Conservation (phyloP, 2,797 vertebrate genomes). For the Neosilurus mollespiculum region DNA sequence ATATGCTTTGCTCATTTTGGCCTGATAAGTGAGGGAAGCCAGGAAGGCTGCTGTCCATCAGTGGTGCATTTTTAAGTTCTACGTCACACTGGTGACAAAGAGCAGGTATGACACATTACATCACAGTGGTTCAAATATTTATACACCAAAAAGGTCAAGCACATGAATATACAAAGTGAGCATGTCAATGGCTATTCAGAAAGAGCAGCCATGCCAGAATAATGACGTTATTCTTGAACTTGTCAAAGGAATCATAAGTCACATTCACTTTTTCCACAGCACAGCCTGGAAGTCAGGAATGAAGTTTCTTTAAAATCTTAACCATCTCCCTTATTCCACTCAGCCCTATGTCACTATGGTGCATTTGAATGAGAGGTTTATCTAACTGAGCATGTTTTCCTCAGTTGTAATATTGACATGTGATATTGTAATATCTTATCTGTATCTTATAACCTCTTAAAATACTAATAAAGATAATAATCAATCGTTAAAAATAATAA, state of each 20-base stretch:
- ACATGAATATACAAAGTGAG: conserved; percentile 33
- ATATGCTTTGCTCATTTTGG: conserved; percentile 63
- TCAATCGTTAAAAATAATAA: not conserved
- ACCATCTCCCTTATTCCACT: conserved; percentile 43
- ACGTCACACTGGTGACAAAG: conserved; percentile 51
- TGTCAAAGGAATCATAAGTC: conserved; percentile 42
- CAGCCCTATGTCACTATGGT: conserved; percentile 25
- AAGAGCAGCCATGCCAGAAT: conserved; percentile 40
- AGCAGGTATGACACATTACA: conserved; percentile 61
- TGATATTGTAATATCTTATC: not conserved
- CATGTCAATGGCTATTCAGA: conserved; percentile 37
- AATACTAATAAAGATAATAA: not conserved
- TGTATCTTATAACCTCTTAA: not conserved
- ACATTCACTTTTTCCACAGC: conserved; percentile 46
- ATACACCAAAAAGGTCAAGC: conserved; percentile 10
- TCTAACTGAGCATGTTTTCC: not conserved
- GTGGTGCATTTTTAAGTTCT: conserved; percentile 49
- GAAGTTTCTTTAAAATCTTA: conserved; percentile 35
- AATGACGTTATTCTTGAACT: conserved; percentile 45
- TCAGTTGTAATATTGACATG: not conserved
- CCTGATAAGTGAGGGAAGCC: conserved; percentile 49
- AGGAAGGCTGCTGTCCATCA: conserved; percentile 42
- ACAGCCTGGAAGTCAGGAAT: conserved; percentile 26
- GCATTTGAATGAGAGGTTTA: not conserved
- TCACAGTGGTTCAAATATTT: conserved; percentile 54